A percentile compares a stretch with the other conserved stretches of the same genome.
Evolutionary conservation across 2,113 vertebrate genomes (phyloP).

Genomic region (Nansenia antarctica): DNA sequence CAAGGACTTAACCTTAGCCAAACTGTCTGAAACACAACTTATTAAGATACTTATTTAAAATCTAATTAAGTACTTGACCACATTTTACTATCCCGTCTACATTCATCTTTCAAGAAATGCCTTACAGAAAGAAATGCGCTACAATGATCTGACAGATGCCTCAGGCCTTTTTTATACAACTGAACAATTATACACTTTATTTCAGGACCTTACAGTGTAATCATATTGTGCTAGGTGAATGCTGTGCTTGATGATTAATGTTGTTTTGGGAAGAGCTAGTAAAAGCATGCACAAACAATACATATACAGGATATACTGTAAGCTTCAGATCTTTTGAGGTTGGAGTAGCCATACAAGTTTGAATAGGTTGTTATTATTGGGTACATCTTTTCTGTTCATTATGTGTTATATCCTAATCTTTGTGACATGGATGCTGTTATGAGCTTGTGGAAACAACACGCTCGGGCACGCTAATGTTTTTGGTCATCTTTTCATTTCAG

Average conservation of each 20-base stretch:
- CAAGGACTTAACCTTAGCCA: conserved; percentile 55
- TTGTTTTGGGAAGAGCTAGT: conserved; percentile 35
- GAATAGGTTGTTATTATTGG: conserved; percentile 49
- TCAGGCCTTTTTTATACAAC: conserved; percentile 47
- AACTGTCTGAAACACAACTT: conserved; percentile 55
- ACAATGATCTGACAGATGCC: conserved; percentile 53
- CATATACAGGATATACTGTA: conserved; percentile 43
- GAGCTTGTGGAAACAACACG: conserved; percentile 35
- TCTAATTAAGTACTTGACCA: conserved; percentile 39
- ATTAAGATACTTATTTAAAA: conserved; percentile 52
- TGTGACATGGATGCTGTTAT: conserved; percentile 31
- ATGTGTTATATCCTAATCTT: conserved; percentile 42
- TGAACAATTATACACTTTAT: conserved; percentile 59
- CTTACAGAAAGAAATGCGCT: conserved; percentile 50
- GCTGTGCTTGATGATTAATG: conserved; percentile 41
- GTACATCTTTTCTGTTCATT: conserved; percentile 53
- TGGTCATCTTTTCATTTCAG: conserved; percentile 63
- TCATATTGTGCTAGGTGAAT: conserved; percentile 33
- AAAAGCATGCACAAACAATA: conserved; percentile 35
- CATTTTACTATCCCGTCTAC: conserved; percentile 27
- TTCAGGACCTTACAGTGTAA: conserved; percentile 49
- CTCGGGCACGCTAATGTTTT: conserved; percentile 57
- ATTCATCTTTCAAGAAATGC: conserved; percentile 51
- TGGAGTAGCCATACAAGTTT: no score
- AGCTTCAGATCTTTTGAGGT: conserved; percentile 34